Evolutionary conservation across 1,140 invertebrate species (phyloP), one percentile per base, ranked within the genome.

Genomic region (Ceratina japonica): DNA sequence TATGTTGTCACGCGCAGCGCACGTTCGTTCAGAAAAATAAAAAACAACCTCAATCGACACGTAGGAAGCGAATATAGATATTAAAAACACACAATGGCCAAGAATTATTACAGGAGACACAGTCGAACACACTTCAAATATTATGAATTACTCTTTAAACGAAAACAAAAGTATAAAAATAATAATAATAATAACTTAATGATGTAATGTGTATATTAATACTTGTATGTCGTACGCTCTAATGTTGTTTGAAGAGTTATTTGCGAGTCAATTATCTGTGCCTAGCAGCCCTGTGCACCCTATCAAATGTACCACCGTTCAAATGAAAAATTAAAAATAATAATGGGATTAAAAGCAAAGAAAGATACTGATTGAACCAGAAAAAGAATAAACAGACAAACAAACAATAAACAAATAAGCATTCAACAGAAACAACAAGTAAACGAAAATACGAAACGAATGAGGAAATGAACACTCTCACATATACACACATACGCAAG

Each of bases 221-320:
- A 91, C 87, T 84, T 92, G 90, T 92, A 91, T 92, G 91, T 92
- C 91, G 91, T 92, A 92, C 91, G 91, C 91, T 92, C 91, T 92
- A 92, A 92, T 92, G 92, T 92, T 92, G 90, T 92, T 92, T 92
- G 90, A 93, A 91, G 90, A 92, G 91, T 92, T 91, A 93, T 93
- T 93, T 93, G 92, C 92, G 91, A 93, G 92, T 93, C 91, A 93
- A 93, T 93, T 93, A 93, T 92, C 91, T 93, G 92, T 93, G 92
- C 92, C 92, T 93, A 93, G 91, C 91, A 93, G 91, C 90, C 91
- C 91, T 92, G 91, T 91, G 91, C 91, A 93, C 91, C 90, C 89
- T 91, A 93, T 91, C 90, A 93, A 92, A 91, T 92, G 91, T 92
- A 93, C 90, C 90, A 92, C 87, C 90, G 88, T 92, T 91, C 90